A percentile compares a stretch with the other conserved stretches of the same genome.
These are phyloP conservation scores for Macrobrachium nipponense DNA, from an alignment of 1,140 invertebrate species.

Conservation along the genomic window DNA sequence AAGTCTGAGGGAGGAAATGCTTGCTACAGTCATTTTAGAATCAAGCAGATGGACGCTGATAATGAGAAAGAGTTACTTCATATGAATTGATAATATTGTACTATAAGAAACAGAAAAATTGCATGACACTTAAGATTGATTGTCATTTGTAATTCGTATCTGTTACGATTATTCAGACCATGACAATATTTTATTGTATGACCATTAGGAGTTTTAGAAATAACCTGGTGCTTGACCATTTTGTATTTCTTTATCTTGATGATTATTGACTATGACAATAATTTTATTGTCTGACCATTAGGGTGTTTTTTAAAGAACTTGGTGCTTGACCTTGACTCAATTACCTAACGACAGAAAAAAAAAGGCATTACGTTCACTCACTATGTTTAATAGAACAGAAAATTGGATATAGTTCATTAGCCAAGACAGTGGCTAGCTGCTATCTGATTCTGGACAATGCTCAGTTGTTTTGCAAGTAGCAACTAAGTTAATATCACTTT, in stretches of 20 bases:
- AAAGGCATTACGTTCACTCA: neutral
- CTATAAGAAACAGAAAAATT: neutral
- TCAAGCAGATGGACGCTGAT: too few relatives aligned
- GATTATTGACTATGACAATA: neutral
- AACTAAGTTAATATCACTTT: too few relatives aligned
- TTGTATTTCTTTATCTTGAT: neutral
- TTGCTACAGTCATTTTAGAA: too few relatives aligned
- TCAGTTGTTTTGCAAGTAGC: too few relatives aligned
- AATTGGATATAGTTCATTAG: too few relatives aligned
- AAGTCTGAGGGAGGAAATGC: neutral
- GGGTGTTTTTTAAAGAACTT: neutral
- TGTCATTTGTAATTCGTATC: neutral
- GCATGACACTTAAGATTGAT: too few relatives aligned
- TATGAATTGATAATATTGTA: too few relatives aligned
- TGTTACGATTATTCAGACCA: neutral
- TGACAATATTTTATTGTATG: neutral
- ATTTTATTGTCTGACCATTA: neutral
- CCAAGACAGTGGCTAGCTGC: too few relatives aligned
- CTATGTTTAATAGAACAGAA: too few relatives aligned
- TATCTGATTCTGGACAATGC: too few relatives aligned
- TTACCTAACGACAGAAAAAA: neutral
- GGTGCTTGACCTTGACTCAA: neutral
- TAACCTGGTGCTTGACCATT: conserved; percentile 6
- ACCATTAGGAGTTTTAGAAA: neutral
- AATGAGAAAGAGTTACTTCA: neutral